Evolutionary conservation across 2,888 invertebrate species (phyloP).

Genomic region (Polymixis lichenea): DNA sequence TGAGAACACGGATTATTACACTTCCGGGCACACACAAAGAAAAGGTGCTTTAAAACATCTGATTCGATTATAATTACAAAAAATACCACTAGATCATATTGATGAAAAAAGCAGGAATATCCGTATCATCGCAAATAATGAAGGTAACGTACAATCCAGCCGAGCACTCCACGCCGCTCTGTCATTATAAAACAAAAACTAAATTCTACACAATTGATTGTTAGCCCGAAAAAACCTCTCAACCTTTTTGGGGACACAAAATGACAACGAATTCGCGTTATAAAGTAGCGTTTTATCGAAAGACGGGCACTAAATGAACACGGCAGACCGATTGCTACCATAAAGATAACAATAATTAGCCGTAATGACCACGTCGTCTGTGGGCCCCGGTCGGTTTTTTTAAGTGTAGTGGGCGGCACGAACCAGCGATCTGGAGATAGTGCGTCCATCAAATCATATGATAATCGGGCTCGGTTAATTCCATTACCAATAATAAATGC

Average conservation of each 20-base stretch:
- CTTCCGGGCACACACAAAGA: conserved; percentile 69
- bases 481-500: conserved; percentile 91
- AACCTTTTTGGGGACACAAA: conserved; percentile 77
- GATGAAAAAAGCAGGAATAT: conserved; percentile 80
- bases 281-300: conserved; percentile 82
- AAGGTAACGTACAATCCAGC: conserved; percentile 78
- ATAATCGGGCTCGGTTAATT: conserved; percentile 90
- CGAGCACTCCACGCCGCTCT: conserved; percentile 79
- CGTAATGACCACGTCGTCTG: conserved; percentile 86
- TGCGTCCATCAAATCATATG: conserved; percentile 90
- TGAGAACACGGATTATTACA: conserved; percentile 64
- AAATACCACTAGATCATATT: conserved; percentile 75
- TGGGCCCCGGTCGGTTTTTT: conserved; percentile 79
- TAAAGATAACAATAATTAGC: conserved; percentile 90
- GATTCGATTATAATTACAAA: conserved; percentile 78
- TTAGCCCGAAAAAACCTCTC: conserved; percentile 71
- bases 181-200: conserved; percentile 82
- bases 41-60: conserved; percentile 68
- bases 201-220: conserved; percentile 73
- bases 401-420: conserved; percentile 86
- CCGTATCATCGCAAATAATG: conserved; percentile 89
- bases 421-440: conserved; percentile 85
- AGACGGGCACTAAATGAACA: conserved; percentile 80
- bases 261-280: conserved; percentile 84
- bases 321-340: conserved; percentile 87